A percentile compares a stretch with the other conserved stretches of the same genome.
These are phyloP conservation scores for Lota lota DNA, from an alignment of 2,113 vertebrate species.

Conservation along the genomic window DNA sequence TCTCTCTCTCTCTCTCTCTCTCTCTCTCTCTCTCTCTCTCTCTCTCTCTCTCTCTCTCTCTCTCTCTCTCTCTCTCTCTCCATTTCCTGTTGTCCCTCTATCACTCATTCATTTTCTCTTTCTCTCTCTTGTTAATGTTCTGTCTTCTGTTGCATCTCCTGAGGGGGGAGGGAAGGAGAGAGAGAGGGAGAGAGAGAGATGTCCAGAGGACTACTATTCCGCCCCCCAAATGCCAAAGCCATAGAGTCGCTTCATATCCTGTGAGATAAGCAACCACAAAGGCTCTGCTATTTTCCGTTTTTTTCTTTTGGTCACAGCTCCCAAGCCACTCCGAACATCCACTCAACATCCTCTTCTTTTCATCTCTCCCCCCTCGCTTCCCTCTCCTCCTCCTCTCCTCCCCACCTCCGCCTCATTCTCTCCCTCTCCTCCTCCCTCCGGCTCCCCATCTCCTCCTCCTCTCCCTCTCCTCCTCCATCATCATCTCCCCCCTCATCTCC, in stretches of 20 bases:
- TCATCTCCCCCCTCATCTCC: not conserved
- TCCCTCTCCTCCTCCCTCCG: no score
- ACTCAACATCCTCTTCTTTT: no score
- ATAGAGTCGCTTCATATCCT: constrained; percentile 78
- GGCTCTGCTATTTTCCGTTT: constrained; percentile 55
- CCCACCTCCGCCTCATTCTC: no score
- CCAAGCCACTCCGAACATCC: constrained; percentile 60
- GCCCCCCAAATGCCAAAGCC: constrained; percentile 64
- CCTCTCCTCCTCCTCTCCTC: no score
- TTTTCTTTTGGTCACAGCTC: constrained; percentile 41
- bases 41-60: constrained; percentile 35
- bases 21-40: no score
- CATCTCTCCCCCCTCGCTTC: no score
- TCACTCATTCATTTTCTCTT: not conserved
- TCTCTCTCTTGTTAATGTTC: no score
- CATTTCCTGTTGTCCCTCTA: not conserved
- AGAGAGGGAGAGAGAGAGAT: constrained; percentile 26
- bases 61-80: constrained; percentile 34
- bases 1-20: constrained; percentile 1
- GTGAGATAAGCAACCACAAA: constrained; percentile 78
- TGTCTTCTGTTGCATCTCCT: no score
- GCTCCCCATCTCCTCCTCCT: no score
- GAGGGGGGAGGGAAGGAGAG: constrained; percentile 11
- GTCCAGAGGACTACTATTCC: not conserved
- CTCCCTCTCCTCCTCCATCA: no score